Conservation (phyloP, 1,140 invertebrate species). For the Brachionus asplanchnoidis region DNA sequence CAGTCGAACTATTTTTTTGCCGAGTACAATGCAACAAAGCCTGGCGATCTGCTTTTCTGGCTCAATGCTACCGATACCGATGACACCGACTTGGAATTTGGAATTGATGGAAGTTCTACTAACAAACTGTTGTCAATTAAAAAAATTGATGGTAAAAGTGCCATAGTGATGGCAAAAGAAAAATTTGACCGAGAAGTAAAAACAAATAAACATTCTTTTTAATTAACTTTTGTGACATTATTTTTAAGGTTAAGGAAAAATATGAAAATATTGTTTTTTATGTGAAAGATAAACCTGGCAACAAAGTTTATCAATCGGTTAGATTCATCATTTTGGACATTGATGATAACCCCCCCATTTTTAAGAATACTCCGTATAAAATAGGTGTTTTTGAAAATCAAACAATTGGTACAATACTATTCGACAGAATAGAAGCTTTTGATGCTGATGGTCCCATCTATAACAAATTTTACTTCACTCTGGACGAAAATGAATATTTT, state of each 20-base stretch:
- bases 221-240: too few relatives aligned
- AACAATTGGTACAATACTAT: background rate
- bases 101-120: background rate
- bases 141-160: conserved; percentile 20
- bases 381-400: background rate
- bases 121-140: background rate
- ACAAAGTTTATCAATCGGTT: conserved; percentile 38
- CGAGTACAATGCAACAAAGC: conserved; percentile 22
- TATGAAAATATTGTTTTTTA: conserved; percentile 39
- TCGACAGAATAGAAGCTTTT: conserved; percentile 20
- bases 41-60: conserved; percentile 36
- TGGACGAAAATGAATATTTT: background rate
- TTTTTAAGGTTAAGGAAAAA: conserved; percentile 1
- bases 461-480: conserved; percentile 14
- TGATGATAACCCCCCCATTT: conserved; percentile 32
- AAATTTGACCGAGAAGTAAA: conserved; percentile 29
- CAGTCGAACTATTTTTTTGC: conserved; percentile 36
- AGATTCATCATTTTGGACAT: conserved; percentile 33
- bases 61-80: conserved; percentile 25
- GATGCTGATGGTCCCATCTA: conserved; percentile 9
- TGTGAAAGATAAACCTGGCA: conserved; percentile 39
- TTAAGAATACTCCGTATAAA: conserved; percentile 37
- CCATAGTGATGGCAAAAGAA: background rate
- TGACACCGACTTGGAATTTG: background rate
- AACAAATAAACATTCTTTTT: background rate